A percentile compares a stretch with the other conserved stretches of the same genome.
Conservation (phyloP, 2,113 vertebrate genomes). For the Peromyscus polionotus region DNA sequence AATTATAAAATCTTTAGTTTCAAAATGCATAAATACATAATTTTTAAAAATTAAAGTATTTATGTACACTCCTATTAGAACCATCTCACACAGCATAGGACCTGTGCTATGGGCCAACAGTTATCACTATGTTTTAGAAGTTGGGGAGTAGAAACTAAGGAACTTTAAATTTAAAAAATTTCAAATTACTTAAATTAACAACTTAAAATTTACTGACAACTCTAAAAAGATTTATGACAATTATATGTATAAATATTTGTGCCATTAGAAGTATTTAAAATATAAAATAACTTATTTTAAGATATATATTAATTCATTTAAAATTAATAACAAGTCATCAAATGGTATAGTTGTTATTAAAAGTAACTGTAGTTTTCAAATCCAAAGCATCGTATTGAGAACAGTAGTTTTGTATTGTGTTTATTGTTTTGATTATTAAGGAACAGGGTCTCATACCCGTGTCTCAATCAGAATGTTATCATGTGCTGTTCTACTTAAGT, state of each 20-base stretch:
- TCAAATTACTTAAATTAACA: too few relatives aligned
- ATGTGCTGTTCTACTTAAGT: background rate
- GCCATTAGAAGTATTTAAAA: background rate
- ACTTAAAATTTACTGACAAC: constrained; percentile 20
- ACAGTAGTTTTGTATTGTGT: background rate
- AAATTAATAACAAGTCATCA: constrained; percentile 9
- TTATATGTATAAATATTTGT: background rate
- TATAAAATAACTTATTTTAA: background rate
- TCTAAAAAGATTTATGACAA: background rate
- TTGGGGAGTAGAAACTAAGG: background rate
- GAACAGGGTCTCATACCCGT: background rate
- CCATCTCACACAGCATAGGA: background rate
- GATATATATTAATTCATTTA: background rate
- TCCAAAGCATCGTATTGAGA: background rate
- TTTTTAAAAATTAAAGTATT: background rate
- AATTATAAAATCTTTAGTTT: background rate
- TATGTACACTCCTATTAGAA: background rate
- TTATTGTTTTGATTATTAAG: constrained; percentile 18
- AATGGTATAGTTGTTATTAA: constrained; percentile 6
- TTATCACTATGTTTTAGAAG: background rate
- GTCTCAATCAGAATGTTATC: background rate
- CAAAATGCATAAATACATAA: background rate
- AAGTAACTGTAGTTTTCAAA: constrained; percentile 1
- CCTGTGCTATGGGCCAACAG: background rate
- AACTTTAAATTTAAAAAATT: too few relatives aligned